Evolutionary conservation across 2,797 vertebrate species (phyloP).

Genomic region (Oreochromis mossambicus): DNA sequence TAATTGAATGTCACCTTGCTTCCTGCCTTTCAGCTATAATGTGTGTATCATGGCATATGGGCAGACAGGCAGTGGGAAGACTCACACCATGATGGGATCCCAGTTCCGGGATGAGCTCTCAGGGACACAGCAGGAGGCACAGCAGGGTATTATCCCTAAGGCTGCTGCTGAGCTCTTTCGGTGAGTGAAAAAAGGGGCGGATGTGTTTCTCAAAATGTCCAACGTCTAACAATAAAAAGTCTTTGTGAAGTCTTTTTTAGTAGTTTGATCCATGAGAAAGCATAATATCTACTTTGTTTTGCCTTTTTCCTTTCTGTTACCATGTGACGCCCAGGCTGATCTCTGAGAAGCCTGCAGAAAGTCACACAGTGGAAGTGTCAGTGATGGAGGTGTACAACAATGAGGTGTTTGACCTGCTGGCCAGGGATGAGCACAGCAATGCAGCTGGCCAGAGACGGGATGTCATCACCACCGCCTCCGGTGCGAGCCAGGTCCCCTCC

Average conservation of each 20-base stretch:
- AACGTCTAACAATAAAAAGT: background rate
- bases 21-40: conserved; percentile 74
- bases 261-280: background rate
- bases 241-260: background rate
- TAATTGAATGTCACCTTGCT: background rate
- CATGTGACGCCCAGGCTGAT: conserved; percentile 72
- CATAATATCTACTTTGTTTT: background rate
- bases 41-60: conserved; percentile 90
- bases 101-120: conserved; percentile 20
- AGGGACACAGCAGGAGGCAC: conserved; percentile 24
- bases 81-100: conserved; percentile 84
- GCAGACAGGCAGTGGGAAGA: conserved; percentile 88
- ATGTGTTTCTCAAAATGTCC: background rate
- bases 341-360: conserved; percentile 76
- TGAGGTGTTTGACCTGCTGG: conserved; percentile 84
- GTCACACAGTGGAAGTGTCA: conserved; percentile 78
- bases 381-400: conserved; percentile 87
- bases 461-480: conserved; percentile 74
- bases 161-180: conserved; percentile 81
- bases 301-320: background rate
- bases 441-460: conserved; percentile 64
- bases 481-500: conserved; percentile 68
- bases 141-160: conserved; percentile 82
- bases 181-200: conserved; percentile 41
- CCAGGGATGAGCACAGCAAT: conserved; percentile 66